Conservation (phyloP, 2,113 vertebrate species). For the Rhabdomys dilectus region DNA sequence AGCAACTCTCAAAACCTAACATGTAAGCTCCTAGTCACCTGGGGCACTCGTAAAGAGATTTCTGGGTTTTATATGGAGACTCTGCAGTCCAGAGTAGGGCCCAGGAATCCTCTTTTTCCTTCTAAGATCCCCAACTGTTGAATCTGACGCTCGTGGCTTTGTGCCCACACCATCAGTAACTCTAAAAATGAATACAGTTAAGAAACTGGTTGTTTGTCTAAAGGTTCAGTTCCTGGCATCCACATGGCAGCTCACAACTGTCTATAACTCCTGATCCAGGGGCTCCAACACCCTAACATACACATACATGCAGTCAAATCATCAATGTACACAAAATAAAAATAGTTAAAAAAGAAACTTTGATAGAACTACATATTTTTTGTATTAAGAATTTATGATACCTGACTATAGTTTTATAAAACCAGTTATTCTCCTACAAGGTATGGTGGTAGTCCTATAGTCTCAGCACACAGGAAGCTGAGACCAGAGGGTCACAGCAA, state of each 20-base stretch:
- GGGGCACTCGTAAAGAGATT: neutral
- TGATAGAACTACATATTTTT: slow-evolving; percentile 2
- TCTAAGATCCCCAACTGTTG: neutral
- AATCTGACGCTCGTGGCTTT: slow-evolving; percentile 9
- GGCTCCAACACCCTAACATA: no score
- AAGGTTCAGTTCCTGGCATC: no score
- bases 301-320: no score
- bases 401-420: slow-evolving; percentile 48
- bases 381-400: slow-evolving; percentile 25
- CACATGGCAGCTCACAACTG: no score
- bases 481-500: neutral
- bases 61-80: slow-evolving; percentile 44
- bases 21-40: neutral
- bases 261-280: no score
- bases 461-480: neutral
- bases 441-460: neutral
- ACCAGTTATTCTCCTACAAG: neutral
- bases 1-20: slow-evolving; percentile 6
- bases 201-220: neutral
- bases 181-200: slow-evolving; percentile 17
- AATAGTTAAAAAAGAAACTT: neutral
- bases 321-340: no score
- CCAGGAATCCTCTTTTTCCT: slow-evolving; percentile 17
- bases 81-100: neutral
- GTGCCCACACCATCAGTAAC: slow-evolving; percentile 17